Base-by-base conservation (phyloP, 2,113 vertebrate species). In the Cynocephalus volans region DNA sequence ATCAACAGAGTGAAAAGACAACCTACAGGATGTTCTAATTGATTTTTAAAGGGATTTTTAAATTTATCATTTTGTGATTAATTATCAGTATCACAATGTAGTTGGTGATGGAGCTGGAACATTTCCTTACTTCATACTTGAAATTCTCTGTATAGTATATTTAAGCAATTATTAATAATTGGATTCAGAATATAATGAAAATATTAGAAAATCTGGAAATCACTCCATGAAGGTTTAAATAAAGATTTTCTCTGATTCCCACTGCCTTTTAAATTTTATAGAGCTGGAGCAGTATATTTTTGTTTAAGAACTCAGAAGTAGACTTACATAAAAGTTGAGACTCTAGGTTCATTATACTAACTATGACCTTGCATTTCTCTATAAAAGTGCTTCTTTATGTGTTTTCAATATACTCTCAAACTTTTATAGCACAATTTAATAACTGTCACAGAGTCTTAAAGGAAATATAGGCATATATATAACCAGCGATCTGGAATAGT, bases 341-440 rank as follows among this genome's bases (percentile, higher is more conserved):
- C 36, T 72, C 31, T 93, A 26, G 1, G 45, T 94, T 96, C 18
- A 93, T 96, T 95, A 88, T 26, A 41, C 41, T 41, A 88, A 50
- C 41, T 94, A 52, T 93, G 93, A 94, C 62, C 60, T 97, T 96
- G 62, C 31, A 93, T 96, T 97, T 97, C 62, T 95, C 77, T 77
- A 54, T 36, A 36, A 96, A 88, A 91, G 23, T 86, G 10, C 76
- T 65, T 95, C 73, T 97, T 96, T 95, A 95, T 93, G n/a, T 86
- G 64, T 82, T 92, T 96, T 85, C 65, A 95, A 92, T 90, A 88
- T 96, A 77, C 28, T 87, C 14, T 94, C 72, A 93, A 83, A 52
- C 62, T 95, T 97, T 96, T 96, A 91, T 6, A 93, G 87, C 72
- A 72, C 62, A 95, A n/a, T 79, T 21, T 89, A 88, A 88, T 93